These are phyloP conservation scores for Rallus limicola DNA, from an alignment of 2,113 vertebrate genomes.

Conservation along the genomic window DNA sequence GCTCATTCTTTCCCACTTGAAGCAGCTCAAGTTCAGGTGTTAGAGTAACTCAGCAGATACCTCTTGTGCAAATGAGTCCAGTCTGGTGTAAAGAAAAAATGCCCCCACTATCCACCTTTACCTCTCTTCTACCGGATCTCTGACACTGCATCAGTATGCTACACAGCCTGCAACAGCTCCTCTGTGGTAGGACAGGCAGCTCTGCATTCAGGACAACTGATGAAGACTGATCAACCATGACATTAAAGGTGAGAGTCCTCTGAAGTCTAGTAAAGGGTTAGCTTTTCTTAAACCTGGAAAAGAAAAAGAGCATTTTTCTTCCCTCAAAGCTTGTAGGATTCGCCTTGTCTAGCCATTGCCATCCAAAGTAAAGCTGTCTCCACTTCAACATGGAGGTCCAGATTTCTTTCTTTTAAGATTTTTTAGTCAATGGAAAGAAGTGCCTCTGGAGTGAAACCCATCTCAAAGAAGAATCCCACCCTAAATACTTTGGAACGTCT, in stretches of 20 bases:
- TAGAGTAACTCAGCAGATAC: background rate
- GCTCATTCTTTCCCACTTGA: background rate
- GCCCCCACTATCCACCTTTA: fast-evolving
- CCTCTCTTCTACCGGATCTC: background rate
- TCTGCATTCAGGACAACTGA: background rate
- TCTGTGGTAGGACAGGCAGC: background rate
- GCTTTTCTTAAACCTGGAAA: background rate
- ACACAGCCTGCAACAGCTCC: background rate
- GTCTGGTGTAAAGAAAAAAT: background rate
- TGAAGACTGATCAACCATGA: background rate
- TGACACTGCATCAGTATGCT: too few relatives aligned
- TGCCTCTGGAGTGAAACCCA: background rate
- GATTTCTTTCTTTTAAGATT: background rate
- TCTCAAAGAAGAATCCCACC: background rate
- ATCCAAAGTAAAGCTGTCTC: background rate
- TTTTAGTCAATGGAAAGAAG: background rate
- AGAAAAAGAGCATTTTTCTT: background rate
- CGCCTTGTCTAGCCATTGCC: background rate
- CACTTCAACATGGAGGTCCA: background rate
- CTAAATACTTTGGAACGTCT: background rate
- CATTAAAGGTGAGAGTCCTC: background rate
- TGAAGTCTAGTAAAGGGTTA: background rate
- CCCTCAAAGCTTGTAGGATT: background rate
- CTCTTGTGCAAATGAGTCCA: background rate
- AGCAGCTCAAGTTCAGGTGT: background rate